Conservation (phyloP, 1,140 invertebrate genomes). For the Euglossa dilemma region DNA sequence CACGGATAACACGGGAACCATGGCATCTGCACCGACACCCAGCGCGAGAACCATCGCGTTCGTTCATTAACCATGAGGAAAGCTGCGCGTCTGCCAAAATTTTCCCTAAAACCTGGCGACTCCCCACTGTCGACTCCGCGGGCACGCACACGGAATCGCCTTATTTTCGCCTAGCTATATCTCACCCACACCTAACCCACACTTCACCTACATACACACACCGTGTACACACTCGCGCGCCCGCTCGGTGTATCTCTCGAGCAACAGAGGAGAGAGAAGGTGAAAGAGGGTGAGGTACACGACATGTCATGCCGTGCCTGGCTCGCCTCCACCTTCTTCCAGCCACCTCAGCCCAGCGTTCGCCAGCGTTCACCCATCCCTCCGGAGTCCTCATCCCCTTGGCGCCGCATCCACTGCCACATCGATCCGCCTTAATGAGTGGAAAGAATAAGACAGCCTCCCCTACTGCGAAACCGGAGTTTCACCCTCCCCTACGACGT, state of each 20-base stretch:
- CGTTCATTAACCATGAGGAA: constrained; percentile 14
- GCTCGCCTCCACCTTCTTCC: constrained; percentile 71
- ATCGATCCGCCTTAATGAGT: constrained; percentile 83
- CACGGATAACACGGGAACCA: background rate
- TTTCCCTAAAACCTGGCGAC: constrained; percentile 13
- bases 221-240: background rate
- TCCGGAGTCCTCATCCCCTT: constrained; percentile 58
- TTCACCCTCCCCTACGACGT: constrained; percentile 65
- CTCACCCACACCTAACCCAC: too few species aligned
- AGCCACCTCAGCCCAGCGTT: constrained; percentile 59
- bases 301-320: constrained; percentile 72
- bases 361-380: constrained; percentile 34
- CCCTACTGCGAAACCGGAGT: constrained; percentile 67
- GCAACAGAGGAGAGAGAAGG: constrained; percentile 17
- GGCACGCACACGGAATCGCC: constrained; percentile 40
- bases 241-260: background rate
- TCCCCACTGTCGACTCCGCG: constrained; percentile 35
- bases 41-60: background rate
- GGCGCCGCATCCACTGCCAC: constrained; percentile 77
- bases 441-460: constrained; percentile 82
- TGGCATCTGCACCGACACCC: too few species aligned
- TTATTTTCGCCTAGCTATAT: constrained; percentile 6
- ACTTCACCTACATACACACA: background rate
- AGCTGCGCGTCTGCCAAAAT: constrained; percentile 15
- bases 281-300: constrained; percentile 52